A percentile compares a stretch with the other conserved stretches of the same genome.
These are phyloP conservation scores for Caenorhabditis sp. DNA, from an alignment of 2,888 invertebrate species.

Conservation along the genomic window DNA sequence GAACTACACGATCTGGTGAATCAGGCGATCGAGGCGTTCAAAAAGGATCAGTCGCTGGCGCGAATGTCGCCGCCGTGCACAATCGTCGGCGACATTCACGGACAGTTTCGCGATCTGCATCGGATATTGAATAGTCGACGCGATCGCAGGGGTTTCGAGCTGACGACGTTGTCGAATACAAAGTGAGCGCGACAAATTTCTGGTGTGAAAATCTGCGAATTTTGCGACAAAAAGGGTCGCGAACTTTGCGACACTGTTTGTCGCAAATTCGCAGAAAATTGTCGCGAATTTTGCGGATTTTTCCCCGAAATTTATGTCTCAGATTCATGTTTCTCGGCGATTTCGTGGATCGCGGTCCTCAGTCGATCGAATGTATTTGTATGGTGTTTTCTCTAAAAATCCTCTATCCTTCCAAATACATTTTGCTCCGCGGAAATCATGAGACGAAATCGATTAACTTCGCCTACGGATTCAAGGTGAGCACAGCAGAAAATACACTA, in stretches of 20 bases:
- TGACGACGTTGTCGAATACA: too few relatives aligned
- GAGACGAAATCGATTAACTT: neutral
- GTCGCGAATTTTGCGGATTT: too few relatives aligned
- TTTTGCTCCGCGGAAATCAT: neutral
- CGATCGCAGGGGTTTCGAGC: too few relatives aligned
- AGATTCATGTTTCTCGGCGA: constrained; percentile 38
- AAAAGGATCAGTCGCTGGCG: constrained; percentile 10
- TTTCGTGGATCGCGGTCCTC: constrained; percentile 35
- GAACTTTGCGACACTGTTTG: too few relatives aligned
- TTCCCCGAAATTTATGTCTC: neutral
- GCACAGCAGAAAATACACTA: too few relatives aligned
- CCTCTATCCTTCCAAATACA: neutral
- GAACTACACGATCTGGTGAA: constrained; percentile 15
- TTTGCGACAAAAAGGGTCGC: too few relatives aligned
- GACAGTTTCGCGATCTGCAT: constrained; percentile 28
- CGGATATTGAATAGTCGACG: constrained; percentile 18
- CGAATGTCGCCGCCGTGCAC: constrained; percentile 26
- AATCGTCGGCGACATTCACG: constrained; percentile 42
- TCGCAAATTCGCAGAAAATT: too few relatives aligned
- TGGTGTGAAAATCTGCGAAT: too few relatives aligned
- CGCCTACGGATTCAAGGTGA: neutral
- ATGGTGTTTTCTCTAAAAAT: constrained; percentile 3
- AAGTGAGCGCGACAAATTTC: too few relatives aligned
- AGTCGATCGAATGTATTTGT: constrained; percentile 34
- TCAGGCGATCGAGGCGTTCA: constrained; percentile 12